Conservation (phyloP, 2,888 invertebrate species). For the Microctonus brassicae region DNA sequence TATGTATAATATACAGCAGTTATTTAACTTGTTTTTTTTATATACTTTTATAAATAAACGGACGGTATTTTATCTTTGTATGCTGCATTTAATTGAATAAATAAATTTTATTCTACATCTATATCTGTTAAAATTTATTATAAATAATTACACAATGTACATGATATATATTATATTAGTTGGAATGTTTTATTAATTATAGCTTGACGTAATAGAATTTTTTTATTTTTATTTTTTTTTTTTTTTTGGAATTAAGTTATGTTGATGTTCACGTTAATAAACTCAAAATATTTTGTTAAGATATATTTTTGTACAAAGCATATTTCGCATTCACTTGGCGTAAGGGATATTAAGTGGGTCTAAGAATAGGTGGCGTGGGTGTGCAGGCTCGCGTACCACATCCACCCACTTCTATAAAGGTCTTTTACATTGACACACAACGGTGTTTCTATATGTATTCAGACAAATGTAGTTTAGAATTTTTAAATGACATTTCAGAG, state of each 20-base stretch:
- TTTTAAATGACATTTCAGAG: neutral
- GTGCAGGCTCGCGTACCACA: constrained; percentile 54
- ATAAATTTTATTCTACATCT: too few species aligned
- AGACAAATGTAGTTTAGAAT: constrained; percentile 13
- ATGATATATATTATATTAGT: too few species aligned
- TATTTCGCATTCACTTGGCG: constrained; percentile 59
- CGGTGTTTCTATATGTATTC: neutral
- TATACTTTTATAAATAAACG: neutral
- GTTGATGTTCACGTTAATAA: too few species aligned
- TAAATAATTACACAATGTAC: too few species aligned
- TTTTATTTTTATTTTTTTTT: too few species aligned
- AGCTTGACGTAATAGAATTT: too few species aligned
- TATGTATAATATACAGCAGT: neutral
- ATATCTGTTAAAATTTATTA: too few species aligned
- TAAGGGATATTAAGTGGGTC: constrained; percentile 59
- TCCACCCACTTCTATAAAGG: constrained; percentile 53
- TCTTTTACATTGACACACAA: constrained; percentile 27
- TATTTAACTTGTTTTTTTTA: neutral
- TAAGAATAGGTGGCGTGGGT: constrained; percentile 62
- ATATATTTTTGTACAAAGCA: constrained; percentile 62
- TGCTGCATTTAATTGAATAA: too few species aligned
- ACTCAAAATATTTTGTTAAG: too few species aligned
- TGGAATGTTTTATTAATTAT: too few species aligned
- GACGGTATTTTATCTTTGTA: too few species aligned
- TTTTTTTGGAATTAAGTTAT: too few species aligned